Base-by-base conservation (phyloP, 2,888 invertebrate species). In the Amblyjoppa proteus region DNA sequence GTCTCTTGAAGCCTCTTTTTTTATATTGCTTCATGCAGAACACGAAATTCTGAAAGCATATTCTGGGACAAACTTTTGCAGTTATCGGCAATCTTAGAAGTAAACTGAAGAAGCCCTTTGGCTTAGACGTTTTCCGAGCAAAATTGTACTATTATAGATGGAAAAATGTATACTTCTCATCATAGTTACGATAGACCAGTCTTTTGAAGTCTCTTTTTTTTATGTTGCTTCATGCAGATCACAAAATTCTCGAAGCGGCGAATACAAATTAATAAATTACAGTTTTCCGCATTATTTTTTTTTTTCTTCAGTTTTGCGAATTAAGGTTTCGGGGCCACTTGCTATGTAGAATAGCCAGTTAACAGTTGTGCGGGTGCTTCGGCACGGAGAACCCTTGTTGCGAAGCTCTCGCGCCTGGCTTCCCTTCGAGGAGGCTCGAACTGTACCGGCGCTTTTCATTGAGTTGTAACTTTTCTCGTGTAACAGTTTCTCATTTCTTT, bases 381-480 rank as follows among this genome's bases (percentile, higher is more conserved):
- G 4, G 28, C 4, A 28, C 58, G 58, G 28, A 25, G 25, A 58
- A 28, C 25, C 58, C 38, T 25, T 38, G 13, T 2, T 0, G 58
- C 41, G 5, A 20, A 58, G 7, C 53, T 53, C 13, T 7, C 25
- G 41, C 4, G 73, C 53, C 6, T 34, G 34, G 38, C 34, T 58
- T 13, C 11, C 41, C 53, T 20, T 20, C 3, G 34, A 56, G 9
- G 13, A 38, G 11, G 13, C 25, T 25, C 20, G 56, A 56, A 6
- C 41, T n/a, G 41, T 11, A 41, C 56, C 56, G 20, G 38, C 16
- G 56, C 38, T 53, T 73, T 58, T 13, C 25, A 25, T 56, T 56
- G 56, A 56, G 58, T 58, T 41, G 58, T 69, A 69, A 69, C 45
- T 71, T 71, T 71, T 38, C n/a, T 16, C 6, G 58, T 34, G 58